phyloP scores from a whole-genome alignment of 1,140 invertebrate genomes.

The Colletes gigas region DNA sequence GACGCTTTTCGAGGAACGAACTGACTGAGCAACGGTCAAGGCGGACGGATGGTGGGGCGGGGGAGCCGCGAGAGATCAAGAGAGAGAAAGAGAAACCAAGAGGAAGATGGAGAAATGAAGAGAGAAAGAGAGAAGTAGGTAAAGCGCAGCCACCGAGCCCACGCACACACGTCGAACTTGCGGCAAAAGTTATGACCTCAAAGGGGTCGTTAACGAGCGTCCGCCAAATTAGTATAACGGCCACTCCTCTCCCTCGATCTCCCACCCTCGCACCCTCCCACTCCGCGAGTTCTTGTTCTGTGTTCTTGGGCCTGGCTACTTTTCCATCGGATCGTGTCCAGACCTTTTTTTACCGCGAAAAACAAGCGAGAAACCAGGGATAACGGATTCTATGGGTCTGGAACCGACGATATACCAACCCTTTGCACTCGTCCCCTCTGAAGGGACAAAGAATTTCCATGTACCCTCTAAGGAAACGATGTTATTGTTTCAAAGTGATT shows the following conservation, averaged over 20 bases:
- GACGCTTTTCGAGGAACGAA: conserved; percentile 50
- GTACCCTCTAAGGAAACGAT: no score
- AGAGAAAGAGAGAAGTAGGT: conserved; percentile 7
- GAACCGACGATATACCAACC: no score
- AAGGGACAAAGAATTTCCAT: no score
- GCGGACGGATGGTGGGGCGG: conserved; percentile 27
- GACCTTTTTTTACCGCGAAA: not conserved
- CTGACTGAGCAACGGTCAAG: conserved; percentile 56
- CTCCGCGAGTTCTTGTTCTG: not conserved
- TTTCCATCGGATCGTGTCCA: not conserved
- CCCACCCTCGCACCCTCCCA: not conserved
- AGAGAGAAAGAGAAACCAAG: not conserved
- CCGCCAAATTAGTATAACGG: conserved; percentile 74
- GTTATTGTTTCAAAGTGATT: no score
- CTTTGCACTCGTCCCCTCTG: no score
- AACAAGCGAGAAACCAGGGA: no score
- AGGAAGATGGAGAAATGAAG: no score
- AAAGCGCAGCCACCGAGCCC: conserved; percentile 44
- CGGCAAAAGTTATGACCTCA: conserved; percentile 77
- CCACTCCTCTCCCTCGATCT: not conserved
- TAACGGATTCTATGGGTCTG: no score
- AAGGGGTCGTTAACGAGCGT: conserved; percentile 75
- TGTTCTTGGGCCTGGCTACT: conserved; percentile 27
- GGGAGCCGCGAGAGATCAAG: not conserved
- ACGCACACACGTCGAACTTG: conserved; percentile 54